Conservation (phyloP, 2,888 invertebrate genomes). For the Ophioninae sp. region DNA sequence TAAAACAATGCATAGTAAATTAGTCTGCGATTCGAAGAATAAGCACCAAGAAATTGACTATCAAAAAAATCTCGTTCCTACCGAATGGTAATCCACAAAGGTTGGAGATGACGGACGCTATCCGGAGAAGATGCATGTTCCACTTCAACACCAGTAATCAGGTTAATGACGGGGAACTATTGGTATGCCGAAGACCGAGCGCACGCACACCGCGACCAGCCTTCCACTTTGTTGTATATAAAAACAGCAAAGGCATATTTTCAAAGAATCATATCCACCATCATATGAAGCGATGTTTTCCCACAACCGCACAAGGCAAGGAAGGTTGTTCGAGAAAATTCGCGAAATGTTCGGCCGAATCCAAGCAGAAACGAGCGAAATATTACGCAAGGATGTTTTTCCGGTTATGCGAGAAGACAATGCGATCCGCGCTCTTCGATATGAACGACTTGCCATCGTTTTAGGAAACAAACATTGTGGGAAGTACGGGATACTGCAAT, state of each 20-base stretch:
- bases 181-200: conserved; percentile 59
- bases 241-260: conserved; percentile 63
- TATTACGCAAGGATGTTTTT: conserved; percentile 3
- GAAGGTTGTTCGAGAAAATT: conserved; percentile 8
- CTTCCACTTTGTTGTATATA: conserved; percentile 57
- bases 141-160: conserved; percentile 51
- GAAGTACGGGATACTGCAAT: neutral
- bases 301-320: neutral
- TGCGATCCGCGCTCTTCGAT: conserved; percentile 48
- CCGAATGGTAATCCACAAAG: conserved; percentile 39
- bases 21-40: conserved; percentile 48
- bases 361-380: neutral
- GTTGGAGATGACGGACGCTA: conserved; percentile 40
- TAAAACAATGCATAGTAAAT: conserved; percentile 44
- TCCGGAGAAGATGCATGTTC: conserved; percentile 55
- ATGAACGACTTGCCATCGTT: conserved; percentile 50
- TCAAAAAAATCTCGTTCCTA: conserved; percentile 36
- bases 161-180: conserved; percentile 57
- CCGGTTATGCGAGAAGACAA: conserved; percentile 50
- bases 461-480: conserved; percentile 56
- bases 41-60: conserved; percentile 45
- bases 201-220: conserved; percentile 20
- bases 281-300: conserved; percentile 61
- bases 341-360: conserved; percentile 36
- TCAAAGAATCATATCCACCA: conserved; percentile 57